Evolutionary conservation across 1,140 invertebrate species (phyloP).

Genomic region (Eriosoma lanigerum): DNA sequence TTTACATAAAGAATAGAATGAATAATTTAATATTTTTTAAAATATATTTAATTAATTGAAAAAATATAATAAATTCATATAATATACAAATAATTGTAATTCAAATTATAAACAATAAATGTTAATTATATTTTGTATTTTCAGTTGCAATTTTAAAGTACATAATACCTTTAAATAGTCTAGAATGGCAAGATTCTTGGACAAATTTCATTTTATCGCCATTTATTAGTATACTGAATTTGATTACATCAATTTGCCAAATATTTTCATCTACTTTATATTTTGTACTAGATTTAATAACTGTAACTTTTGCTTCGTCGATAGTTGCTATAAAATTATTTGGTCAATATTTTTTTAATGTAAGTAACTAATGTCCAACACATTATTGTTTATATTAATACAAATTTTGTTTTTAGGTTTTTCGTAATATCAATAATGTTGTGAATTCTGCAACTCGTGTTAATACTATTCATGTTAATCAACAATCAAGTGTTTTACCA

Average conservation of each 20-base stretch:
- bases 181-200: constrained; percentile 29
- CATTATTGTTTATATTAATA: neutral
- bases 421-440: constrained; percentile 11
- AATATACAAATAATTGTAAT: too few species aligned
- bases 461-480: neutral
- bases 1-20: too few species aligned
- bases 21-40: too few species aligned
- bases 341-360: constrained; percentile 39
- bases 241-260: constrained; percentile 26
- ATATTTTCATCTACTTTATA: neutral
- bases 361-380: neutral
- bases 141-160: constrained; percentile 15
- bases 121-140: constrained; percentile 3
- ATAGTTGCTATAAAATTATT: constrained; percentile 15
- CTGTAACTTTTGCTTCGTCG: constrained; percentile 1
- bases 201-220: constrained; percentile 33
- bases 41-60: too few species aligned
- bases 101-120: too few species aligned
- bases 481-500: neutral
- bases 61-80: too few species aligned
- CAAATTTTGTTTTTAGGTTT: constrained; percentile 8
- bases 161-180: neutral
- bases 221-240: constrained; percentile 29
- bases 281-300: constrained; percentile 42
- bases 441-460: neutral